These are phyloP conservation scores for Gari tellinella DNA, from an alignment of 2,888 invertebrate species.

Conservation along the genomic window DNA sequence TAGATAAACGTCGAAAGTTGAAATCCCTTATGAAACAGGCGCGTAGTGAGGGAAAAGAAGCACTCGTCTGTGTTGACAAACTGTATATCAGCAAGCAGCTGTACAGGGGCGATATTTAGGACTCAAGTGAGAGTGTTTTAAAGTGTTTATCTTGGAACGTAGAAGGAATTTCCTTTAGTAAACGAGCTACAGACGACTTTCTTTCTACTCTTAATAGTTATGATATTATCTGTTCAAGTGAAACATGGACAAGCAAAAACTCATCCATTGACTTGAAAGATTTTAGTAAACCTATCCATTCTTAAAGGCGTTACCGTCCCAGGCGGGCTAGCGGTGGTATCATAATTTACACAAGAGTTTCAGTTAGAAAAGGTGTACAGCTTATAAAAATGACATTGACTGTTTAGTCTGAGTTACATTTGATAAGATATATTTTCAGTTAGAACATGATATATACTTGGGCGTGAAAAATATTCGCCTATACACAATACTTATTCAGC, in stretches of 20 bases:
- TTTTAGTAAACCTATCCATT: conserved; percentile 11
- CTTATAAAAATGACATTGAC: conserved; percentile 3
- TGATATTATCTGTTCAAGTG: no score
- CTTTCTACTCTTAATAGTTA: no score
- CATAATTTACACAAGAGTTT: background rate
- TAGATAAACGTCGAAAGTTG: conserved; percentile 20
- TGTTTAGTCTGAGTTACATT: conserved; percentile 10
- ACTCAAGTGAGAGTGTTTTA: conserved; percentile 12
- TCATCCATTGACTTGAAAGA: no score
- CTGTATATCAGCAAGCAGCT: no score
- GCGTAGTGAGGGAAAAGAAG: conserved; percentile 6
- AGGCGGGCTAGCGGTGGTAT: conserved; percentile 5
- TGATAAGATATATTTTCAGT: background rate
- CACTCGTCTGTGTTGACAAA: no score
- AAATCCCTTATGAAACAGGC: conserved; percentile 33
- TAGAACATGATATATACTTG: background rate
- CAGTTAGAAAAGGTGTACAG: background rate
- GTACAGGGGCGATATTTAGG: no score
- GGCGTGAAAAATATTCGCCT: no score
- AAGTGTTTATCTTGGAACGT: no score
- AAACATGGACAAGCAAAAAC: no score
- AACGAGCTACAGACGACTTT: no score
- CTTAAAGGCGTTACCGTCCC: background rate
- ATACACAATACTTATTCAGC: no score
- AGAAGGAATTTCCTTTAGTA: no score